Evolutionary conservation across 1,140 invertebrate species (phyloP).

Genomic region (Subanguina moxae): DNA sequence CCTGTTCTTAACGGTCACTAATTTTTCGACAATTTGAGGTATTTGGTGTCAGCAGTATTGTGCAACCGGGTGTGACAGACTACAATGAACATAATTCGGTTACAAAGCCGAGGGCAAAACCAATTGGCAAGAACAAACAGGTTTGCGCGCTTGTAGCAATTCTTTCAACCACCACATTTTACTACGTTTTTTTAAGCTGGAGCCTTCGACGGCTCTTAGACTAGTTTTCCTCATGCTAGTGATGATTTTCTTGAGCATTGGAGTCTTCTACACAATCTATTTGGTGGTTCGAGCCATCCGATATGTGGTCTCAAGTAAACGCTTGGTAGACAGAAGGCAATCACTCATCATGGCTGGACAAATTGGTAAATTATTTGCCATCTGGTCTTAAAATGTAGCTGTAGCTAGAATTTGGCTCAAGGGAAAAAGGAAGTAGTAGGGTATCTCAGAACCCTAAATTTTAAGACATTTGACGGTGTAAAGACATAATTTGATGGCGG

Average conservation of each 20-base stretch:
- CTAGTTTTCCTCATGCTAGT: slow-evolving; percentile 38
- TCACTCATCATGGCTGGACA: slow-evolving; percentile 32
- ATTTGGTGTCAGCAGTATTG: slow-evolving; percentile 30
- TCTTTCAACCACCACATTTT: background rate
- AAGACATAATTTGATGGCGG: no score
- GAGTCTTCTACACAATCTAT: slow-evolving; percentile 44
- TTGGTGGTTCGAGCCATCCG: slow-evolving; percentile 30
- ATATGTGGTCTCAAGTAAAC: slow-evolving; percentile 23
- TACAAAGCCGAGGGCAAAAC: background rate
- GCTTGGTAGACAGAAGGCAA: slow-evolving; percentile 26
- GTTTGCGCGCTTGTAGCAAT: background rate
- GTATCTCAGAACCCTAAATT: no score
- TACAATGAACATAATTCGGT: background rate
- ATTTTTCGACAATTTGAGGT: slow-evolving; percentile 12
- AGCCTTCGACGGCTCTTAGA: slow-evolving; percentile 33
- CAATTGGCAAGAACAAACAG: background rate
- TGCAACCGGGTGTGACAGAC: slow-evolving; percentile 6
- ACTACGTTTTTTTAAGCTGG: slow-evolving; percentile 26
- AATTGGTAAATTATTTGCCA: slow-evolving; percentile 27
- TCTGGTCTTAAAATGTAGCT: background rate
- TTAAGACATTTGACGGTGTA: no score
- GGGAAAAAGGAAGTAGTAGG: no score
- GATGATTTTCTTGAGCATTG: slow-evolving; percentile 32
- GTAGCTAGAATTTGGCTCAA: no score
- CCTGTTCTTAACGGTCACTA: no score